A percentile compares a stretch with the other conserved stretches of the same genome.
These are phyloP conservation scores for Erythrocebus patas DNA, from an alignment of 2,113 vertebrate species.

Conservation along the genomic window DNA sequence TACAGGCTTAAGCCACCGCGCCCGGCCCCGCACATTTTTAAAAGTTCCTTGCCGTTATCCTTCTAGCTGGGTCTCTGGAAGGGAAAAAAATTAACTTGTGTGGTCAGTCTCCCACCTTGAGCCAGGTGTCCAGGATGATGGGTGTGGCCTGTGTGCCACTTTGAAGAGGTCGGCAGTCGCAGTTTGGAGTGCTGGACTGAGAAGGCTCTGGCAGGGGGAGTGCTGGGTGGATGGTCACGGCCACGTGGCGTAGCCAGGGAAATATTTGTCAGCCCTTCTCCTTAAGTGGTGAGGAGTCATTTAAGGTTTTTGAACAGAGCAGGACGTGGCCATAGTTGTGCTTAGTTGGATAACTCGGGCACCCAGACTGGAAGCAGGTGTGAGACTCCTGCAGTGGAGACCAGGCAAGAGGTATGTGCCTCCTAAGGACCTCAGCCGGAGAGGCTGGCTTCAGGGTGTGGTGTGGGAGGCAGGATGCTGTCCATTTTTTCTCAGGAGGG, in stretches of 20 bases:
- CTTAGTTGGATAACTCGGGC: neutral
- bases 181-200: neutral
- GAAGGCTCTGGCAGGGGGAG: neutral
- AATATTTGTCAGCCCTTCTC: neutral
- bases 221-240: neutral
- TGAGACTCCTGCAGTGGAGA: neutral
- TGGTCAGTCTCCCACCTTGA: neutral
- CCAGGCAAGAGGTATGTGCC: no score
- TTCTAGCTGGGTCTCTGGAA: neutral
- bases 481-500: neutral
- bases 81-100: neutral
- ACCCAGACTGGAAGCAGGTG: neutral
- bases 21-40: neutral
- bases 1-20: no score
- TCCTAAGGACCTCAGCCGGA: neutral
- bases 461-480: neutral
- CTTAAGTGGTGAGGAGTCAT: neutral
- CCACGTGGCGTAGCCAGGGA: neutral
- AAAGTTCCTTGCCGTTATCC: neutral
- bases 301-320: neutral
- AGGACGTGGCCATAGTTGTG: neutral
- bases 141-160: neutral
- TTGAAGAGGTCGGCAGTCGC: no score
- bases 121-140: neutral
- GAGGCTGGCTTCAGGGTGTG: neutral